Base-by-base conservation (phyloP, 1,140 invertebrate species). In the Hypsibius dujardini region DNA sequence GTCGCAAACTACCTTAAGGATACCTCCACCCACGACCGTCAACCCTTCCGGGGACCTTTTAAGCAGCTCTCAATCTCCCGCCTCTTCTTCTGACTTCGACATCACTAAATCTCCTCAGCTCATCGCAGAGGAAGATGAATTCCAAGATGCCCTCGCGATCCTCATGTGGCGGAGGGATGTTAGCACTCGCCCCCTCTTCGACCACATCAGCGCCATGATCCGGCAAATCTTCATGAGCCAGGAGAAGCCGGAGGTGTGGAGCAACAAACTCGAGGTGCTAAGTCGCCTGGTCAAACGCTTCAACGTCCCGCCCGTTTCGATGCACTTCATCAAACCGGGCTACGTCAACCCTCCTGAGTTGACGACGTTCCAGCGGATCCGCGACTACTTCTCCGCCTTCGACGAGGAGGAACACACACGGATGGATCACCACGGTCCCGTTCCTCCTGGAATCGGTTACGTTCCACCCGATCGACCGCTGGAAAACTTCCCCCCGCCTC, bases 281-380 rank as follows among this genome's bases (percentile, higher is more conserved):
- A 67, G 62, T 67, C 62, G 62, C 12, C 45, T 67, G 42, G 42
- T 67, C 45, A 67, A 67, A 42, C 62, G 62, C 42, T 67, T 7
- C 12, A 67, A 67, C 42, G 62, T 67, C 42, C 62, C 62, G 12
- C 62, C 62, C 3, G 62, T 67, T 7, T 12, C 62, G 62, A 3
- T 67, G 12, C 62, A 67, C 62, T 42, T 15, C 62, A 67, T 67
- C 12, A 67, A 67, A 42, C 62, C 62, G 3, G 62, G 62, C 12
- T 67, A 67, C 42, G 62, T 67, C 42, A 12, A 12, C 3, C 62
- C 62, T 12, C 12, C 62, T 42, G 62, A 67, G 62, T 15, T 45
- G 45, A 3, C 42, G 3, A 67, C 62, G 3, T 67, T 67, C 62
- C 12, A 15, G 45, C 12, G 42, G 12, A 67, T 67, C 12, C 62